Evolutionary conservation across 92 coral and sea anemone genomes (phyloP), one percentile per base, ranked within the genome.

Genomic region (Umimayanthus kanabou): DNA sequence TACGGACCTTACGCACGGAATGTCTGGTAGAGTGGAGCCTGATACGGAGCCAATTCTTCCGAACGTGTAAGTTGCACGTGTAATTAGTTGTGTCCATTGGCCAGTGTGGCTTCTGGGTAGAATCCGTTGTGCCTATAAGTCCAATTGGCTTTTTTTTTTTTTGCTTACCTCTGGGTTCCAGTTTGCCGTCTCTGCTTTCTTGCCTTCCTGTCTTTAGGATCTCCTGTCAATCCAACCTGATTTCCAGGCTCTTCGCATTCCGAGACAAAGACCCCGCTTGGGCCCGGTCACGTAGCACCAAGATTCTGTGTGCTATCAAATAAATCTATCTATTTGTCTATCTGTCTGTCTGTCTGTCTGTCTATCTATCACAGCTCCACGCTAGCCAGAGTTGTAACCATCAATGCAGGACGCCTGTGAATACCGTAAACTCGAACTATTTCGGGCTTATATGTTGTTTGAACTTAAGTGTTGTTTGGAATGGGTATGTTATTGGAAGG

Each of bases 11-110:
- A 92, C 96, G 1, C 93, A 87, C 14, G 99, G 99, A 39, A 95
- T 97, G 99, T 93, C 94, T 47, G 99, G 99, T 20, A 93, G 88
- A 50, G 99, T 92, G 6, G 88, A 89, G 82, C 92, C 98, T 26
- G 99, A 97, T 71, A 77, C 28, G 14, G 96, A 93, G 66, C 95
- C 98, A 10, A 92, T 94, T 18, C 85, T 94, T 49, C 98, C 98
- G 10, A 74, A 89, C 67, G 91, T 82, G 98, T 96, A 90, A 88
- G 94, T 65, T 26, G 58, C 47, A 23, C 13, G 58, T 40, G 15
- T 23, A 47, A 9, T 8, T 5, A 76, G 55, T 76, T 37, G 57
- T 15, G 18, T 26, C 22, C 39, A 11, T 65, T 37, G 58, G n/a
- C 5, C 33, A 7, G 76, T 8, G 6, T 72, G 76, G 5, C 40